Conservation (phyloP, 2,888 invertebrate genomes). For the Trimorus sp. region DNA sequence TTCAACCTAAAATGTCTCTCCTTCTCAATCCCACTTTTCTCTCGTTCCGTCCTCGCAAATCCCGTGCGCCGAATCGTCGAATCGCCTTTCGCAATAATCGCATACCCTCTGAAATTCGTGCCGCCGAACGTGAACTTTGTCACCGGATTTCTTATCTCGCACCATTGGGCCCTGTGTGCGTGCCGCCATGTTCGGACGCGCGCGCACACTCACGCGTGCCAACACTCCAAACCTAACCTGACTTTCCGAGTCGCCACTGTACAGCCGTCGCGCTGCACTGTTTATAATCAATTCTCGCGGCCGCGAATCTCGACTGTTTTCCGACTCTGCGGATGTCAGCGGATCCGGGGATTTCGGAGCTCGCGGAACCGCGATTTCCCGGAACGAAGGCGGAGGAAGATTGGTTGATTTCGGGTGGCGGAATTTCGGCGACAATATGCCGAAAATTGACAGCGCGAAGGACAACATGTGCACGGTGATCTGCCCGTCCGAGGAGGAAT, state of each 20-base stretch:
- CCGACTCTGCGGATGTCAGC: too few species aligned
- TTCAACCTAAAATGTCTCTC: too few species aligned
- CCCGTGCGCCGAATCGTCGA: neutral
- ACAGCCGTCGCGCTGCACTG: too few species aligned
- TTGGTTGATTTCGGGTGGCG: neutral
- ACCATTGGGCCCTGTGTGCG: neutral
- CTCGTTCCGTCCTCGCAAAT: too few species aligned
- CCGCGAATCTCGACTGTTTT: too few species aligned
- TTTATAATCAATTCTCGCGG: too few species aligned
- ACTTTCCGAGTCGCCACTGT: neutral
- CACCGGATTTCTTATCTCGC: slow-evolving; percentile 25
- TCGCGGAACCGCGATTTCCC: too few species aligned
- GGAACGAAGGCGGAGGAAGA: too few species aligned
- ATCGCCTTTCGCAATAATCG: slow-evolving; percentile 12
- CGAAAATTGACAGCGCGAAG: slow-evolving; percentile 35
- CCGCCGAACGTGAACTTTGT: slow-evolving; percentile 28
- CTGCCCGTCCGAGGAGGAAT: slow-evolving; percentile 77
- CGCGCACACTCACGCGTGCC: neutral
- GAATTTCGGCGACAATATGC: slow-evolving; percentile 24
- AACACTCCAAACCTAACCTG: slow-evolving; percentile 8
- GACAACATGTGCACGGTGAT: slow-evolving; percentile 70
- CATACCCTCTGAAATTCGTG: slow-evolving; percentile 17
- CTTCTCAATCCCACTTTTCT: too few species aligned
- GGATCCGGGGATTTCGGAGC: too few species aligned
- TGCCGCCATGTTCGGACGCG: neutral